Evolutionary conservation across 2,888 invertebrate genomes (phyloP).

Genomic region (Entomobrya proxima): DNA sequence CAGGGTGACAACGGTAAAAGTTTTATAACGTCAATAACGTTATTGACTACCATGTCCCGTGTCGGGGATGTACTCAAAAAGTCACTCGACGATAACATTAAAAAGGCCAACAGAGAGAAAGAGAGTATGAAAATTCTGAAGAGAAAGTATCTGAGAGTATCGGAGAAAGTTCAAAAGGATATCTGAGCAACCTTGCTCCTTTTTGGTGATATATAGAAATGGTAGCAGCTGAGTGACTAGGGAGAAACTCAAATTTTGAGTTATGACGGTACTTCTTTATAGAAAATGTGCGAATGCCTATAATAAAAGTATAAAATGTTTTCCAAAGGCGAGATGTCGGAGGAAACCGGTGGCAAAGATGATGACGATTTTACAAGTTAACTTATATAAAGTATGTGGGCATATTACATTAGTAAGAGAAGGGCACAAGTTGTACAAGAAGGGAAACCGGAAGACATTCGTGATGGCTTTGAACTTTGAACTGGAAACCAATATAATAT

Average conservation of each 20-base stretch:
- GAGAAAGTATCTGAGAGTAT: slow-evolving; percentile 10
- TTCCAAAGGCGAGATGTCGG: neutral
- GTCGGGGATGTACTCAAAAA: slow-evolving; percentile 15
- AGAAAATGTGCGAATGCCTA: neutral
- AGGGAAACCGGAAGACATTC: slow-evolving; percentile 66
- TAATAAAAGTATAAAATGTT: slow-evolving; percentile 39
- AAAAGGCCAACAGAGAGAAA: slow-evolving; percentile 33
- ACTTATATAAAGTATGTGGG: neutral
- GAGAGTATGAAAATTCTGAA: slow-evolving; percentile 16
- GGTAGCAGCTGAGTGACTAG: slow-evolving; percentile 37
- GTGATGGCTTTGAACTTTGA: slow-evolving; percentile 70
- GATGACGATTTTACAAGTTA: slow-evolving; percentile 27
- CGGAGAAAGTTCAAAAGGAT: slow-evolving; percentile 34
- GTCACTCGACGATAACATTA: slow-evolving; percentile 41
- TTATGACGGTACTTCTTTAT: slow-evolving; percentile 20
- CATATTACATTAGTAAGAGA: neutral
- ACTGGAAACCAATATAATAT: slow-evolving; percentile 69
- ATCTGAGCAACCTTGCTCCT: slow-evolving; percentile 28
- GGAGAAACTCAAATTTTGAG: slow-evolving; percentile 47
- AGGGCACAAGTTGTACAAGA: slow-evolving; percentile 29
- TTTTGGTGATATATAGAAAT: neutral
- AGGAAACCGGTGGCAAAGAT: slow-evolving; percentile 26
- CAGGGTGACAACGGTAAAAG: neutral
- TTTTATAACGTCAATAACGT: slow-evolving; percentile 23
- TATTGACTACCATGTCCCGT: neutral